Percentiles rank a stretch among this genome's conserved stretches.
phyloP scores from a whole-genome alignment of 2,113 vertebrate genomes.

The Podarcis raffonei region DNA sequence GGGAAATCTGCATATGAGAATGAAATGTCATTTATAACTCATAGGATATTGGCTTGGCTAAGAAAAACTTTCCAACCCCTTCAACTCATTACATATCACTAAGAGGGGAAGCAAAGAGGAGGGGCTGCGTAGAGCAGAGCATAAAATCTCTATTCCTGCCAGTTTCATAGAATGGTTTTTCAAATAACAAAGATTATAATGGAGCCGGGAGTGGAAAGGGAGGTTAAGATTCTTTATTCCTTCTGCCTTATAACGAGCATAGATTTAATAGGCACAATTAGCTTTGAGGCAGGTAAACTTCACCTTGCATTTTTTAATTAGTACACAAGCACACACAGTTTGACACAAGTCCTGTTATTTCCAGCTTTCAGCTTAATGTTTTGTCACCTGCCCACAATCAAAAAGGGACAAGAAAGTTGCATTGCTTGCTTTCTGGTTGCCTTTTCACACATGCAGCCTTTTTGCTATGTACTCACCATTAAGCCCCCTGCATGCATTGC shows the following conservation, averaged over 20 bases:
- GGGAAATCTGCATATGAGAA: conserved; percentile 77
- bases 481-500: background rate
- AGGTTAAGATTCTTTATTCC: background rate
- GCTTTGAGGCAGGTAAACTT: background rate
- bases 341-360: background rate
- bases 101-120: conserved; percentile 43
- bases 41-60: conserved; percentile 68
- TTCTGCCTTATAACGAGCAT: background rate
- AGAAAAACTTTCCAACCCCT: conserved; percentile 66
- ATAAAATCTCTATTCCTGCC: conserved; percentile 49
- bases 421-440: background rate
- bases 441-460: background rate
- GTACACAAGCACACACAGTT: background rate
- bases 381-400: background rate
- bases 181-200: conserved; percentile 42
- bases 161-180: conserved; percentile 33
- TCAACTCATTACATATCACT: conserved; percentile 67
- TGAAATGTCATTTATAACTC: conserved; percentile 79
- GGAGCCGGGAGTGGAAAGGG: background rate
- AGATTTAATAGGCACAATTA: background rate
- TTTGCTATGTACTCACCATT: background rate
- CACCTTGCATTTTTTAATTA: background rate
- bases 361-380: background rate
- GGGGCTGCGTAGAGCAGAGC: conserved; percentile 37
- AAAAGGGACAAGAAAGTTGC: background rate